Base-by-base conservation (phyloP, 37 sponge, comb jelly and placozoan genomes). In the Lycopodina hypogea region DNA sequence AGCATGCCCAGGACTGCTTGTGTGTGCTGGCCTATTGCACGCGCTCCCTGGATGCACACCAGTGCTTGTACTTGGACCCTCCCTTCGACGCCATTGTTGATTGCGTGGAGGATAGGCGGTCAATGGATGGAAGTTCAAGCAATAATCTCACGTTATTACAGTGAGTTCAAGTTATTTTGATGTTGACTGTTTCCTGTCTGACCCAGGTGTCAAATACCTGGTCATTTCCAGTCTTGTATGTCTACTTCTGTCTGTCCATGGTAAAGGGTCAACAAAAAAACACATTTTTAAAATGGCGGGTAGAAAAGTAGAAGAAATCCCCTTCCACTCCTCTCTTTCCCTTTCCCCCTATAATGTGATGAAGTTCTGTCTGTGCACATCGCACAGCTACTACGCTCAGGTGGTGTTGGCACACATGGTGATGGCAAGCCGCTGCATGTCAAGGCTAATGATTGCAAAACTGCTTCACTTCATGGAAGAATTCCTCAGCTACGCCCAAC, bases 341-440 rank as follows among this genome's bases (percentile, higher is more conserved):
- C n/a, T n/a, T n/a, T n/a, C n/a, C n/a, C n/a, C n/a, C n/a, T n/a
- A n/a, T n/a, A n/a, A n/a, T n/a, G n/a, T n/a, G n/a, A n/a, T n/a
- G n/a, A n/a, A n/a, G n/a, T n/a, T n/a, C n/a, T n/a, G n/a, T n/a
- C n/a, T n/a, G n/a, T n/a, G n/a, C n/a, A n/a, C n/a, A n/a, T n/a
- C n/a, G n/a, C n/a, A 3, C 70, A 79, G 80, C 52, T 79, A 79
- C 41, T 79, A 66, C 41, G 28, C 55, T 11, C 41, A 28, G 6
- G 42, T 68, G 1, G 36, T 17, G 8, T 24, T 79, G 12, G 35
- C 70, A 19, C 51, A 79, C 40, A 33, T 66, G 21, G 29, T 69
- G n/a, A 32, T 66, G 26, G 19, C 80, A 56, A 51, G 69, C 3
- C 0, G 4, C 48, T 24, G 4, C 18, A 59, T 70, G 58, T 60